Conservation (phyloP, 1,140 invertebrate genomes). For the Aphelenchoides fujianensis region DNA sequence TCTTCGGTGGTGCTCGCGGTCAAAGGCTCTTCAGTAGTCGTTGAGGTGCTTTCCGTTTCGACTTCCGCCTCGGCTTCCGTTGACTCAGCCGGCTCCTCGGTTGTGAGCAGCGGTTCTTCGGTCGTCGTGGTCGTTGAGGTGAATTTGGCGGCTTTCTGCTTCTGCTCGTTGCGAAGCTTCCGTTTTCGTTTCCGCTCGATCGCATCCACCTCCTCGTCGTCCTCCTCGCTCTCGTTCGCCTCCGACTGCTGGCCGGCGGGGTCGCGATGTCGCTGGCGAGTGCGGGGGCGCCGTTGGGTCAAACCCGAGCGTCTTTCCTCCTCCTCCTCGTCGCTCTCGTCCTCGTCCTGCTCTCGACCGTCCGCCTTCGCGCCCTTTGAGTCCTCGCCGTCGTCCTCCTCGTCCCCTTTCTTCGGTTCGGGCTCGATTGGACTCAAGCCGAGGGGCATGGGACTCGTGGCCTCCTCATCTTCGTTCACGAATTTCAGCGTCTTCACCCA, state of each 20-base stretch:
- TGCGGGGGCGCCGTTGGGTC: conserved; percentile 5
- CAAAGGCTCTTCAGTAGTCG: conserved; percentile 12
- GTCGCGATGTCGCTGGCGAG: conserved; percentile 7
- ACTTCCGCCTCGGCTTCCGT: conserved; percentile 13
- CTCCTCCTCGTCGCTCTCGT: background rate
- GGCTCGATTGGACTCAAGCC: background rate
- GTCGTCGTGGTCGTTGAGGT: conserved; percentile 25
- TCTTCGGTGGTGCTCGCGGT: conserved; percentile 14
- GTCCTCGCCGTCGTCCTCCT: background rate
- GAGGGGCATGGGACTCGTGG: background rate
- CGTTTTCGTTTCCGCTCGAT: background rate
- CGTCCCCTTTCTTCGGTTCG: background rate
- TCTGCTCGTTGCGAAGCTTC: conserved; percentile 14
- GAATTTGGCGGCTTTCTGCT: conserved; percentile 6
- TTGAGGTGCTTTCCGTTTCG: conserved; percentile 4
- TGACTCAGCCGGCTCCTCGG: no score
- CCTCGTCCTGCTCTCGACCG: background rate
- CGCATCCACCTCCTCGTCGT: background rate
- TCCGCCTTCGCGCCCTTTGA: conserved; percentile 12
- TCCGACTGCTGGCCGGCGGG: background rate
- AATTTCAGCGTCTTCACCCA: conserved; percentile 11
- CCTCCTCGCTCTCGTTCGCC: background rate
- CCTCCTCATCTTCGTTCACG: conserved; percentile 5
- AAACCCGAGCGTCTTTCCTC: background rate
- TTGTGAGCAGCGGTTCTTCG: no score